These are phyloP conservation scores for Zaprionus capensis DNA, from an alignment of 1,140 invertebrate genomes.

Conservation along the genomic window DNA sequence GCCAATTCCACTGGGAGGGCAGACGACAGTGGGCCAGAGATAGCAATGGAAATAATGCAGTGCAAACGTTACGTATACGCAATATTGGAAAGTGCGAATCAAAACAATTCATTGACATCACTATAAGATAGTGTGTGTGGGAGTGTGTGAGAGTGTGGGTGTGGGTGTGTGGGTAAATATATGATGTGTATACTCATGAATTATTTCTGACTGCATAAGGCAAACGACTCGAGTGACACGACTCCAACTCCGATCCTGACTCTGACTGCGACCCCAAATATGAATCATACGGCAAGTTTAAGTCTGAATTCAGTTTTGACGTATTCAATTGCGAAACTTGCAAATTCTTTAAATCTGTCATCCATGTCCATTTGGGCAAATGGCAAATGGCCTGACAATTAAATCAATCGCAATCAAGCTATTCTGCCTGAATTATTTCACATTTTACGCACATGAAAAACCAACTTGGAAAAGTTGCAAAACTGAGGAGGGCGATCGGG, in stretches of 20 bases:
- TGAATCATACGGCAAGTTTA: too few species aligned
- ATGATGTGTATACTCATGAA: conserved; percentile 2
- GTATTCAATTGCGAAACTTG: conserved; percentile 8
- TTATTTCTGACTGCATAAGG: conserved; percentile 13
- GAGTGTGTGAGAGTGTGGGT: neutral
- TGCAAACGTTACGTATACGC: conserved; percentile 25
- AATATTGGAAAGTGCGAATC: conserved; percentile 6
- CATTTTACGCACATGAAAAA: neutral
- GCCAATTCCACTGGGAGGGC: too few species aligned
- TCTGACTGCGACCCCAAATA: neutral
- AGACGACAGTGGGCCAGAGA: too few species aligned
- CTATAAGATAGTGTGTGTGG: neutral
- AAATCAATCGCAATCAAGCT: conserved; percentile 24
- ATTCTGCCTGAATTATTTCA: conserved; percentile 7
- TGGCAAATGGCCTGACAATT: neutral
- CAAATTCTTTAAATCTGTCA: conserved; percentile 11
- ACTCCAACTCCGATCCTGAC: neutral
- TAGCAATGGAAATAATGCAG: neutral
- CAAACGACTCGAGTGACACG: conserved; percentile 11
- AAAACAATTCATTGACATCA: conserved; percentile 39
- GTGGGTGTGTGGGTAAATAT: neutral
- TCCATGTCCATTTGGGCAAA: neutral
- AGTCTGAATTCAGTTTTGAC: neutral
- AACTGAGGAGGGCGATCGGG: neutral
- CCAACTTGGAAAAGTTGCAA: neutral